These are phyloP conservation scores for Chymomyza procnemis DNA, from an alignment of 2,888 invertebrate genomes.

Conservation along the genomic window DNA sequence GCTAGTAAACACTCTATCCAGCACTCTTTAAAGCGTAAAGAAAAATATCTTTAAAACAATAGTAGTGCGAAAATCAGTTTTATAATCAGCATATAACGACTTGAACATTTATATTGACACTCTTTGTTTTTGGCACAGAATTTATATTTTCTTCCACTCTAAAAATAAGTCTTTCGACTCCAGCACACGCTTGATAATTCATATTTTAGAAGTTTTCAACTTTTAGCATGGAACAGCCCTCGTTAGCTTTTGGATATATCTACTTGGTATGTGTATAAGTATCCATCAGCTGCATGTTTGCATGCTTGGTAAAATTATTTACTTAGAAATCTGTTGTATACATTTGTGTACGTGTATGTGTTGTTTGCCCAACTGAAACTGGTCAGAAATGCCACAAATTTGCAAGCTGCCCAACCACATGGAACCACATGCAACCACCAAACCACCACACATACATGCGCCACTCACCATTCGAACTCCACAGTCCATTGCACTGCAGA, in stretches of 20 bases:
- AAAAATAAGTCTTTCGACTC: no score
- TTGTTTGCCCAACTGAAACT: slow-evolving; percentile 1
- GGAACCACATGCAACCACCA: neutral
- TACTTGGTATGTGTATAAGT: neutral
- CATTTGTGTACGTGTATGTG: neutral
- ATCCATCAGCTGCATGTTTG: slow-evolving; percentile 8
- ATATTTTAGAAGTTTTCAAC: no score
- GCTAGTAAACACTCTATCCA: no score
- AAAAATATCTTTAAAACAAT: no score
- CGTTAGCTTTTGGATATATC: neutral
- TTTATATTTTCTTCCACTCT: no score
- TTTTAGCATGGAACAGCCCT: neutral
- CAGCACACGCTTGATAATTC: no score
- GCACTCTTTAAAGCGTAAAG: no score
- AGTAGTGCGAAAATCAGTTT: no score
- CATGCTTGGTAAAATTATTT: slow-evolving; percentile 5
- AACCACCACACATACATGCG: no score
- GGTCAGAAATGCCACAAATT: slow-evolving; percentile 22
- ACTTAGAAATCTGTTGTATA: slow-evolving; percentile 14
- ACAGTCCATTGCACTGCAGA: slow-evolving; percentile 12
- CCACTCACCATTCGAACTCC: neutral
- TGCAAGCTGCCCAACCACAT: slow-evolving; percentile 14
- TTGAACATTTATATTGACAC: no score
- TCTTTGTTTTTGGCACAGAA: no score
- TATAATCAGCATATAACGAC: no score